Evolutionary conservation across 1,140 invertebrate genomes (phyloP).

Genomic region (Polyergus mexicanus): DNA sequence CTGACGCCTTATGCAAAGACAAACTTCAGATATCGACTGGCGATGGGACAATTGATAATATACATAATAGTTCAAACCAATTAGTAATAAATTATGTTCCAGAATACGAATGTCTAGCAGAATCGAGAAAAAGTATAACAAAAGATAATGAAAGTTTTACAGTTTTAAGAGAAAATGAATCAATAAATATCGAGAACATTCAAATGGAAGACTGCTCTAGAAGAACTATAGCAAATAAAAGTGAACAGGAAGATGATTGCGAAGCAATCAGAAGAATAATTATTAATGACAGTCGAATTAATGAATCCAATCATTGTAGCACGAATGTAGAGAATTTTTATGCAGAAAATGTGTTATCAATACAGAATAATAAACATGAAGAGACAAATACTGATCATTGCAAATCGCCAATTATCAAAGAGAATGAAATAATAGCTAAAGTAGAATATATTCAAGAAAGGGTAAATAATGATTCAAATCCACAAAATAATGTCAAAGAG

Average conservation of each 20-base stretch:
- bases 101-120: not conserved
- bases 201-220: not conserved
- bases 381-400: slow-evolving; percentile 5
- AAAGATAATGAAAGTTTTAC: not conserved
- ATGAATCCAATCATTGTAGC: not conserved
- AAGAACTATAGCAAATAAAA: not conserved
- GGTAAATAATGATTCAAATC: not conserved
- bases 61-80: not conserved
- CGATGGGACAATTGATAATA: not conserved
- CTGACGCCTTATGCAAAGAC: not conserved
- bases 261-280: not conserved
- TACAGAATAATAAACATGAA: not conserved
- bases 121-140: not conserved
- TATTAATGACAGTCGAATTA: slow-evolving; percentile 8
- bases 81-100: not conserved
- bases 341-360: not conserved
- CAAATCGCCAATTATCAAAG: slow-evolving; percentile 8
- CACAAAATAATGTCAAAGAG: not conserved
- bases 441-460: not conserved
- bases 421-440: not conserved
- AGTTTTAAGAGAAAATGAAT: not conserved
- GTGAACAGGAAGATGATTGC: not conserved
- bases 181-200: not conserved
- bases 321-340: not conserved
- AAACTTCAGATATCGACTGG: not conserved